Evolutionary conservation across 2,113 vertebrate species (phyloP), one percentile per base, ranked within the genome.

Genomic region (Climacteris rufus): DNA sequence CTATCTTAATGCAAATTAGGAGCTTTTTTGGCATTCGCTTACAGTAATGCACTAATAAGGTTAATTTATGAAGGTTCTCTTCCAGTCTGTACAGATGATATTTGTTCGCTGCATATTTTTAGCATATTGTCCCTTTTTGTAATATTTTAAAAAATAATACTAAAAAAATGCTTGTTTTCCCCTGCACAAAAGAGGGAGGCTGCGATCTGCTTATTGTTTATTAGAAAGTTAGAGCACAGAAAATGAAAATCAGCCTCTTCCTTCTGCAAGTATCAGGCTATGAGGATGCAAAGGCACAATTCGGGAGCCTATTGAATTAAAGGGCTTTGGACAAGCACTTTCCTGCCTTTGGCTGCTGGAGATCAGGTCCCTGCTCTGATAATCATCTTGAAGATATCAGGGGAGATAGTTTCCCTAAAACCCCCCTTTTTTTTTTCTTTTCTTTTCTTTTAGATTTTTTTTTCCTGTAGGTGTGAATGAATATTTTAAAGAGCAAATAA

Each of bases 1-100:
- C 99, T 99, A 99, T 99, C 99, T 99, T 99, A 99, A 99, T 99
- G 99, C 99, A 99, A 99, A 99, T 99, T 99, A 99, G 99, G 98
- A 98, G 98, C 98, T 99, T 99, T 99, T 99, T 99, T 99, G 99
- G 99, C 99, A 99, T 99, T 99, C 99, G 98, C 99, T 99, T 99
- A 99, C 99, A 99, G 99, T 99, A 99, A 99, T 99, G 99, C 99
- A 99, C 99, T 99, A 99, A 99, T 99, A 99, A 99, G 99, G 99
- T 99, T 99, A 99, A 99, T 99, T 99, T 99, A 99, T 99, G 99
- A 99, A 99, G 99, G 99, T 99, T 99, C 99, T 99, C 99, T 99
- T 99, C 98, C 99, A 99, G 98, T 99, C 99, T 99, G 99, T 99
- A 99, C 98, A 99, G 99, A 99, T 99, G 99, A 99, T 99, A 98